These are phyloP conservation scores for Maccullochella peelii DNA, from an alignment of 2,113 vertebrate species.

Conservation along the genomic window DNA sequence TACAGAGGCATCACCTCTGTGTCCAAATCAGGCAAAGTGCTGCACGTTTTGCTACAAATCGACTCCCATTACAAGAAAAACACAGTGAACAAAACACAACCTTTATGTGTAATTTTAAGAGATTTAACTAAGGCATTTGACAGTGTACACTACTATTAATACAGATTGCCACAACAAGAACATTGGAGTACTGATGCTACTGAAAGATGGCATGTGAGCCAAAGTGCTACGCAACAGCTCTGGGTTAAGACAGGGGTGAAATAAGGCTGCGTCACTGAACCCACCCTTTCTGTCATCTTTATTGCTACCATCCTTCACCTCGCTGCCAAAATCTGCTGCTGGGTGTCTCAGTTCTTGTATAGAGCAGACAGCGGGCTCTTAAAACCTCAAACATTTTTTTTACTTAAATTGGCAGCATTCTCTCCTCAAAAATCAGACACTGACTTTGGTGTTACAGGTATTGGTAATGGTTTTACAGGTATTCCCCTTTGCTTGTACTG, in stretches of 20 bases:
- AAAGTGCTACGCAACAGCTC: not conserved
- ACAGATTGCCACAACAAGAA: not conserved
- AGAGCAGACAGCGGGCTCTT: not conserved
- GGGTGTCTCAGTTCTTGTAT: not conserved
- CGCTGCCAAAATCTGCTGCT: constrained; percentile 1
- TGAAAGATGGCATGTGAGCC: constrained; percentile 2
- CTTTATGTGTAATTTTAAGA: not conserved
- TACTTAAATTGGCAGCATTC: too few species aligned
- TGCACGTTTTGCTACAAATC: not conserved
- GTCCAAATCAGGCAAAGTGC: not conserved
- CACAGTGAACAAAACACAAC: not conserved
- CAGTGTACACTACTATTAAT: not conserved
- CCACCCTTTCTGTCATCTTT: constrained; percentile 19
- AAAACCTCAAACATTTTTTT: not conserved
- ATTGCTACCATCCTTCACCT: constrained; percentile 21
- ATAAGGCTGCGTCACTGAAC: constrained; percentile 16
- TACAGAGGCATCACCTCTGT: not conserved
- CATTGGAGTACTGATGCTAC: not conserved
- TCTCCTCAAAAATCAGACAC: not conserved
- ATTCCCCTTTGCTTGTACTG: not conserved
- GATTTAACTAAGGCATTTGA: not conserved
- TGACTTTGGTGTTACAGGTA: not conserved
- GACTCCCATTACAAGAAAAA: not conserved
- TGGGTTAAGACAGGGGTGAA: constrained; percentile 2
- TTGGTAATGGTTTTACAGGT: constrained; percentile 1